Percentiles rank a stretch among this genome's conserved stretches.
phyloP scores from a whole-genome alignment of 2,888 invertebrate genomes.

The Hesperia comma region DNA sequence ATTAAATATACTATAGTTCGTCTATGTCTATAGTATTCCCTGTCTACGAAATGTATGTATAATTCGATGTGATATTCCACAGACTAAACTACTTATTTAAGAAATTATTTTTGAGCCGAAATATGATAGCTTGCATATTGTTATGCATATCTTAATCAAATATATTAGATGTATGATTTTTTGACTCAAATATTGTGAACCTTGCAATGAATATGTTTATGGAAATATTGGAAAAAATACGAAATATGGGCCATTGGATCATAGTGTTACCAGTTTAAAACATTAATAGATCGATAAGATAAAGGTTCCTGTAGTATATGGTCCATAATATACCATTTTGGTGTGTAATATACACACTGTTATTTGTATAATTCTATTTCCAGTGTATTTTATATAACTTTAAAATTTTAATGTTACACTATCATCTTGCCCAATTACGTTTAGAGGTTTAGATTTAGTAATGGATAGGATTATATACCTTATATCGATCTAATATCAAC shows the following conservation, averaged over 20 bases:
- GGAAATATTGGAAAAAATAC: too few relatives aligned
- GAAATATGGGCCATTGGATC: too few relatives aligned
- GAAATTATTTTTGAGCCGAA: conserved; percentile 15
- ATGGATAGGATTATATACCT: too few relatives aligned
- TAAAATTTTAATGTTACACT: not conserved
- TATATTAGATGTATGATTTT: not conserved
- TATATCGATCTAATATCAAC: too few relatives aligned
- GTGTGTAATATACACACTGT: not conserved
- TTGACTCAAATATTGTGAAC: not conserved
- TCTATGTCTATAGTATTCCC: not conserved
- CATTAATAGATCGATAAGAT: not conserved
- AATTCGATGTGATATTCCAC: conserved; percentile 15
- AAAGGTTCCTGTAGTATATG: conserved; percentile 18
- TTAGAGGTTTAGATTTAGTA: not conserved
- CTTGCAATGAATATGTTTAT: too few relatives aligned
- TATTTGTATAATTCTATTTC: conserved; percentile 13
- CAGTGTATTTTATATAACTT: conserved; percentile 2
- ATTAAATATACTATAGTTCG: not conserved
- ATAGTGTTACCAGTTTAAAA: conserved; percentile 3
- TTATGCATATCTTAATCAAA: conserved; percentile 10
- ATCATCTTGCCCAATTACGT: conserved; percentile 24
- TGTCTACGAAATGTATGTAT: not conserved
- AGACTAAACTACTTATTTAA: conserved; percentile 10
- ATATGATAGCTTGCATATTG: conserved; percentile 8
- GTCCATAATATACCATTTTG: conserved; percentile 3